These are phyloP conservation scores for Steinernema feltiae DNA, from an alignment of 1,140 invertebrate species.

Conservation along the genomic window DNA sequence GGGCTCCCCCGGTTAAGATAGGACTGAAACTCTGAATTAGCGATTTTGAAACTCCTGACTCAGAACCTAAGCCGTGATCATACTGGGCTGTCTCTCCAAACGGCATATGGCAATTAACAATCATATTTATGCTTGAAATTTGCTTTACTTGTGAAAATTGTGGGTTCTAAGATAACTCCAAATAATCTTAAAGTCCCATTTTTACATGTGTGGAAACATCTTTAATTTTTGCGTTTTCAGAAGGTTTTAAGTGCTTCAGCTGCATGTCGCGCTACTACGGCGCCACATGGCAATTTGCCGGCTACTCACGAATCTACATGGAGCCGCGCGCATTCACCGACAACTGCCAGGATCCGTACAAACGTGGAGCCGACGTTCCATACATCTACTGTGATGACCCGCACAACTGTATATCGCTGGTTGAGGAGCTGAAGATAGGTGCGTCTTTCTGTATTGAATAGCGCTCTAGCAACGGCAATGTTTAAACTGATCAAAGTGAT, in stretches of 20 bases:
- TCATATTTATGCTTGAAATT: too few species aligned
- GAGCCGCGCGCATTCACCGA: constrained; percentile 47
- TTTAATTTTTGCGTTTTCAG: neutral
- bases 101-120: too few species aligned
- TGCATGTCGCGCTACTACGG: constrained; percentile 52
- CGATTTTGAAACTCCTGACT: too few species aligned
- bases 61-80: too few species aligned
- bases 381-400: constrained; percentile 38
- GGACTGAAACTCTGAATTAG: too few species aligned
- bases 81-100: too few species aligned
- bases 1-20: too few species aligned
- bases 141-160: too few species aligned
- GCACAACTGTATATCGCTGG: constrained; percentile 41
- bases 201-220: neutral
- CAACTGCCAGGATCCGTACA: constrained; percentile 41
- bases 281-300: constrained; percentile 49
- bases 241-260: constrained; percentile 42
- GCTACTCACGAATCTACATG: constrained; percentile 44
- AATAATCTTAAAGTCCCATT: too few species aligned
- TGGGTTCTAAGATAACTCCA: too few species aligned
- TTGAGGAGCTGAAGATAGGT: constrained; percentile 48
- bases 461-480: neutral
- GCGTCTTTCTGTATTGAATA: constrained; percentile 8
- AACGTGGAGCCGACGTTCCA: constrained; percentile 42
- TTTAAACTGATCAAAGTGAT: constrained; percentile 16